Percentiles rank a stretch among this genome's conserved stretches.
Evolutionary conservation across 1,140 invertebrate genomes (phyloP).

Genomic region (Trichoplusia ni): DNA sequence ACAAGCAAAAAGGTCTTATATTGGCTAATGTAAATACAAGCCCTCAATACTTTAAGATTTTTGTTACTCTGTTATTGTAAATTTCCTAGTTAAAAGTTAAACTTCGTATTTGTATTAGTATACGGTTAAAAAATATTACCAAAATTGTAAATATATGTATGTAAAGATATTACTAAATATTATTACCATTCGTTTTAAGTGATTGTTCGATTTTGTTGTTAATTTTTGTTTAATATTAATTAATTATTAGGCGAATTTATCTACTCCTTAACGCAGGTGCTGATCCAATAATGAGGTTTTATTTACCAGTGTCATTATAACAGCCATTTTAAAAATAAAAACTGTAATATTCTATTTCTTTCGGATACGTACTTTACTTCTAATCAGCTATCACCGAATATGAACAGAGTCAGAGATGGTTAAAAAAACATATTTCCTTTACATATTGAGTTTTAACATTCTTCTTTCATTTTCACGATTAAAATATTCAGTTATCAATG

Average conservation of each 20-base stretch:
- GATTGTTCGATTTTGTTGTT: slow-evolving; percentile 79
- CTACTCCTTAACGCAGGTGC: slow-evolving; percentile 25
- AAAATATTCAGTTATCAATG: not conserved
- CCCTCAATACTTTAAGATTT: slow-evolving; percentile 50
- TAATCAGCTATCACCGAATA: too few species aligned
- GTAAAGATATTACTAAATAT: slow-evolving; percentile 79
- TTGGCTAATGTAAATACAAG: slow-evolving; percentile 61
- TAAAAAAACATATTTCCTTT: too few species aligned
- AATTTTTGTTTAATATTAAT: slow-evolving; percentile 76
- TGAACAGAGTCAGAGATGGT: too few species aligned
- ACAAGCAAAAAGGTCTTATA: slow-evolving; percentile 29
- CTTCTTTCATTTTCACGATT: too few species aligned
- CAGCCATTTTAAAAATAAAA: not conserved
- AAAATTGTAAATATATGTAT: slow-evolving; percentile 79
- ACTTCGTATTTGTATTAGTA: slow-evolving; percentile 75
- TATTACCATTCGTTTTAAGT: slow-evolving; percentile 80
- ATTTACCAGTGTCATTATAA: slow-evolving; percentile 18
- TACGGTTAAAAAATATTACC: slow-evolving; percentile 74
- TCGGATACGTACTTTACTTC: not conserved
- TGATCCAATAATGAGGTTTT: slow-evolving; percentile 8
- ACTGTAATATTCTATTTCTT: not conserved
- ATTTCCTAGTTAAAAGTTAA: slow-evolving; percentile 65
- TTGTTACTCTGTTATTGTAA: slow-evolving; percentile 73
- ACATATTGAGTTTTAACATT: too few species aligned
- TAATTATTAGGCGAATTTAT: slow-evolving; percentile 35